A percentile compares a stretch with the other conserved stretches of the same genome.
phyloP scores from a whole-genome alignment of 2,113 vertebrate species.

The Lipophrys pholis region DNA sequence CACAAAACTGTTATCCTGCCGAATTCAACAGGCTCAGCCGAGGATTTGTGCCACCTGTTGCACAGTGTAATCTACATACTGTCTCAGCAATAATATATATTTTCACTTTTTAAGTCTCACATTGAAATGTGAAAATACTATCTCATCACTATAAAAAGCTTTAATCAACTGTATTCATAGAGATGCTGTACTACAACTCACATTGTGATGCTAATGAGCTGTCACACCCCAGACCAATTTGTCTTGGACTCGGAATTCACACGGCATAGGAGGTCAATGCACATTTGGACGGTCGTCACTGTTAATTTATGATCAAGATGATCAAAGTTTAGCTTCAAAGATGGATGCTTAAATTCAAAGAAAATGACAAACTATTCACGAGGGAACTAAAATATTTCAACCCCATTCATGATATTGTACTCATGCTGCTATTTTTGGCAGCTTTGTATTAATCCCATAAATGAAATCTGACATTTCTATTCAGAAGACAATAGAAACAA shows the following conservation, averaged over 20 bases:
- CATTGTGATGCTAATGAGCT: constrained; percentile 65
- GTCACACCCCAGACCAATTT: constrained; percentile 36
- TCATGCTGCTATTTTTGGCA: constrained; percentile 26
- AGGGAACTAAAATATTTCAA: background rate
- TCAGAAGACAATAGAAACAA: constrained; percentile 28
- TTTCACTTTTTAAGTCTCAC: too few species aligned
- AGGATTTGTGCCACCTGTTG: background rate
- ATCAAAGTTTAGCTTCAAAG: constrained; percentile 34
- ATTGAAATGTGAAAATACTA: too few species aligned
- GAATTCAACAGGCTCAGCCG: background rate
- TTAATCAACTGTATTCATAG: constrained; percentile 24
- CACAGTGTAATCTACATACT: background rate
- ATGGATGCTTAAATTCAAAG: constrained; percentile 18
- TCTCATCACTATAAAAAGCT: background rate
- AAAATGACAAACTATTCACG: constrained; percentile 15
- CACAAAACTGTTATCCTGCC: too few species aligned
- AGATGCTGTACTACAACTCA: background rate
- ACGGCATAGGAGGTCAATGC: constrained; percentile 25
- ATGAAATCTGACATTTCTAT: constrained; percentile 29
- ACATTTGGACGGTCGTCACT: constrained; percentile 44
- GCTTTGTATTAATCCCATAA: background rate
- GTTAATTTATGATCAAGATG: constrained; percentile 34
- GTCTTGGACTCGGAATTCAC: constrained; percentile 18
- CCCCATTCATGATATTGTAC: constrained; percentile 28
- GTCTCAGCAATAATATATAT: background rate